Percentiles rank a stretch among this genome's conserved stretches.
These are phyloP conservation scores for Macroglossus sobrinus DNA, from an alignment of 2,113 vertebrate species.

Conservation along the genomic window DNA sequence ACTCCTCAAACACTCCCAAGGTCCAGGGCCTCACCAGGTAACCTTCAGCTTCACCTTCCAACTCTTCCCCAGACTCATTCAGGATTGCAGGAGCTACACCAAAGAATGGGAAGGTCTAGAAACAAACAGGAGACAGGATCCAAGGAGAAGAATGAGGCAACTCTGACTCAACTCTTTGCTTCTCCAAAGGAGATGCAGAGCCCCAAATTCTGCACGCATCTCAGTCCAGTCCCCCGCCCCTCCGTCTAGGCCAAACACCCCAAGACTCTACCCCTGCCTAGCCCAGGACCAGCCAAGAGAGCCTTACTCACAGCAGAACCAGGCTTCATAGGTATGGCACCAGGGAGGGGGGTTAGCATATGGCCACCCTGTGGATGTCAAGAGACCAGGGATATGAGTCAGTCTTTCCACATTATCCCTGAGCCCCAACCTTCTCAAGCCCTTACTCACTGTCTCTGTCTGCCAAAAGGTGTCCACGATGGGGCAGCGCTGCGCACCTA, in stretches of 20 bases:
- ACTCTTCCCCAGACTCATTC: conserved; percentile 94
- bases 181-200: background rate
- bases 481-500: conserved; percentile 92
- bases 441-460: conserved; percentile 92
- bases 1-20: background rate
- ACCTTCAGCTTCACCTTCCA: conserved; percentile 96
- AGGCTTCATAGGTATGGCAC: conserved; percentile 94
- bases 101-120: conserved; percentile 96
- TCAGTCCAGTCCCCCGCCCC: background rate
- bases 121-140: conserved; percentile 25
- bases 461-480: conserved; percentile 99
- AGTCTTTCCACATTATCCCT: conserved; percentile 9
- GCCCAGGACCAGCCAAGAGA: background rate
- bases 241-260: background rate
- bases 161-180: background rate
- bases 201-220: background rate
- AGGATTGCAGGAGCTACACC: conserved; percentile 95
- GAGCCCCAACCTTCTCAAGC: background rate
- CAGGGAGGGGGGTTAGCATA: conserved; percentile 94
- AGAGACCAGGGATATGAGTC: background rate
- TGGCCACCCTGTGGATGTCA: conserved; percentile 91
- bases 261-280: background rate
- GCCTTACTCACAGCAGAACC: conserved; percentile 93
- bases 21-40: conserved; percentile 88
- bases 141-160: conserved; percentile 33